Evolutionary conservation across 2,888 invertebrate genomes (phyloP), one percentile per base, ranked within the genome.

Genomic region (Crocallis elinguaria): DNA sequence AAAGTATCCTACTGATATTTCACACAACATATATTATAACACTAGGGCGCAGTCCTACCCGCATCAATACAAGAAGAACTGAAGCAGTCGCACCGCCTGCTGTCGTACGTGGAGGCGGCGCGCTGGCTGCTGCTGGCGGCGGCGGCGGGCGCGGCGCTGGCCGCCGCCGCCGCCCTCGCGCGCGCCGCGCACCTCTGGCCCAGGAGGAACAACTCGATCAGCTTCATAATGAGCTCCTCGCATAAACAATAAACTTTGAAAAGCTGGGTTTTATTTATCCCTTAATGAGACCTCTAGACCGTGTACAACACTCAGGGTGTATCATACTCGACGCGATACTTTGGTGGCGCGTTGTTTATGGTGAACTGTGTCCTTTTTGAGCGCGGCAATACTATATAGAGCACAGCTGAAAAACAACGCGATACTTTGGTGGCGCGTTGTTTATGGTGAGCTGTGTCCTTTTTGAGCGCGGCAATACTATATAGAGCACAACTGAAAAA

Each of bases 11-110:
- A 4, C 5, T 4, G 19, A 5, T 19, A 19, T 19, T 4, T 19
- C 5, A 25, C 41, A 39, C 4, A 1, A 3, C 6, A 4, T 23
- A 3, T 7, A 19, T 4, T 19, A 14, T 39, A 9, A 14, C 67
- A 76, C 1, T 79, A 92, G 92, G 87, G 91, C 1, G 90, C 88
- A 1, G 78, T 78, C 53, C 66, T 92, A 7, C 77, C 89, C 6
- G 62, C 63, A 1, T 70, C 78, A 0, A 66, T 92, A 0, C 73
- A 79, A 23, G 64, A 84, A 0, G 83, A 92, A 48, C 66, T 93
- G 9, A 73, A 58, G 0, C 66, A 73, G 1, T 82, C 86, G 0
- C 87, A 90, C 67, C 71, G 66, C 0, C 66, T 87, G 13, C 67
- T 92, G 0, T 65, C 73, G 7, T 82, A 88, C 66, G 82, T 88